phyloP scores from a whole-genome alignment of 2,797 vertebrate species.

The Coregonus suidteri region DNA sequence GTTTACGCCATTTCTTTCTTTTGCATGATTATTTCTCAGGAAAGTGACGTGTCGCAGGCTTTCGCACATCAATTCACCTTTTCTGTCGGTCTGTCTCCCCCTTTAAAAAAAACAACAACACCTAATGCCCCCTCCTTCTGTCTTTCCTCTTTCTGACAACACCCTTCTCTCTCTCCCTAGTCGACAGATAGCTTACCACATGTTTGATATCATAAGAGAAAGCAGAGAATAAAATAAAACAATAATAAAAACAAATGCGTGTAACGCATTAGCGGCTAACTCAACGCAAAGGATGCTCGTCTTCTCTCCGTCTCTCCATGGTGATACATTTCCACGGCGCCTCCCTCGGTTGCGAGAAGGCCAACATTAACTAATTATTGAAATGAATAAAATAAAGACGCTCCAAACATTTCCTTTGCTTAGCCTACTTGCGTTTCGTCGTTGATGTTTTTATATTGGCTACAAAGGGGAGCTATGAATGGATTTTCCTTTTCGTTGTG shows the following conservation, averaged over 20 bases:
- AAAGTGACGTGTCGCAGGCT: constrained; percentile 68
- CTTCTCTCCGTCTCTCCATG: constrained; percentile 62
- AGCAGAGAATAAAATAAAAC: constrained; percentile 54
- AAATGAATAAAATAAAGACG: constrained; percentile 54
- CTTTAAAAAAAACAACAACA: constrained; percentile 73
- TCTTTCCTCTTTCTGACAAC: constrained; percentile 63
- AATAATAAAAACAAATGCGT: constrained; percentile 58
- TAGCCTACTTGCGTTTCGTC: constrained; percentile 25
- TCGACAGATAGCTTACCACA: constrained; percentile 63
- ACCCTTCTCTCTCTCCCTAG: constrained; percentile 70
- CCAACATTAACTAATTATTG: constrained; percentile 33
- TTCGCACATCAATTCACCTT: constrained; percentile 72
- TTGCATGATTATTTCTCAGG: constrained; percentile 69
- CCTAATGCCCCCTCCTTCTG: constrained; percentile 64
- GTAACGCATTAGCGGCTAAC: constrained; percentile 69
- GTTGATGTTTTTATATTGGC: constrained; percentile 36
- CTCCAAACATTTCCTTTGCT: constrained; percentile 53
- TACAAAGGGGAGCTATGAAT: constrained; percentile 22
- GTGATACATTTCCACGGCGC: constrained; percentile 63
- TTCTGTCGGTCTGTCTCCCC: constrained; percentile 74
- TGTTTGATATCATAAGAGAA: constrained; percentile 45
- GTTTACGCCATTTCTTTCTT: constrained; percentile 71
- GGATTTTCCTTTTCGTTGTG: constrained; percentile 46
- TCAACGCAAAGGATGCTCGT: constrained; percentile 63
- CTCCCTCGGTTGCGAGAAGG: constrained; percentile 31